Base-by-base conservation (phyloP, 2,888 invertebrate genomes). In the Nipponacmea schrenckii region DNA sequence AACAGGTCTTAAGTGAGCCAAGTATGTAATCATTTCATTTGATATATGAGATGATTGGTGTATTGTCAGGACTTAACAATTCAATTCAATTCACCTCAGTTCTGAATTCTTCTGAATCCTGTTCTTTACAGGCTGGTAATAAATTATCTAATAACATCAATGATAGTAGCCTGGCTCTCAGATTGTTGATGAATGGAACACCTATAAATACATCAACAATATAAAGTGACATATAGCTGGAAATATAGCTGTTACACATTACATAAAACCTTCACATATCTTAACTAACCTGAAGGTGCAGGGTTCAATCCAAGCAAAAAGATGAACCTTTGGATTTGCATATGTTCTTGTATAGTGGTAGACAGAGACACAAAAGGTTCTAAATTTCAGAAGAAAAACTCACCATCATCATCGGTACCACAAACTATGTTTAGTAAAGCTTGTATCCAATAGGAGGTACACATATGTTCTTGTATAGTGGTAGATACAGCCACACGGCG, bases 101-200 rank as follows among this genome's bases (percentile, higher is more conserved):
- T 62, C 89, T 83, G 70, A 89, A 89, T 31, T 87, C 89, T 48
- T 84, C 81, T 63, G 80, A 80, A 39, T 75, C 73, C 26, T 88
- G 89, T 17, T 90, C 83, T 70, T 89, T 88, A 27, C 86, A 85
- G 27, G 84, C 80, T 0, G 91, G 90, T 63, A 92, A 83, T 12
- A 92, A 89, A 1, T 89, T 88, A 74, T 91, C 91, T 48, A 92
- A 81, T 8, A 92, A 84, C 77, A 91, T 91, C 24, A 92, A 81
- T 5, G 91, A 90, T 67, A 92, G 83, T 72, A 92, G 87, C 74
- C 91, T 89, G 0, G 91, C 91, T 56, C 92, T 81, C 26, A 92
- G 84, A 62, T 90, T 90, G 74, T 89, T 89, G 64, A 91, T 84
- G 74, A 89, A 85, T 15, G 88, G 87, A 64, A 85, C 71, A 67